phyloP scores from a whole-genome alignment of 2,797 vertebrate species.

The Phrynocephalus guinanensis region DNA sequence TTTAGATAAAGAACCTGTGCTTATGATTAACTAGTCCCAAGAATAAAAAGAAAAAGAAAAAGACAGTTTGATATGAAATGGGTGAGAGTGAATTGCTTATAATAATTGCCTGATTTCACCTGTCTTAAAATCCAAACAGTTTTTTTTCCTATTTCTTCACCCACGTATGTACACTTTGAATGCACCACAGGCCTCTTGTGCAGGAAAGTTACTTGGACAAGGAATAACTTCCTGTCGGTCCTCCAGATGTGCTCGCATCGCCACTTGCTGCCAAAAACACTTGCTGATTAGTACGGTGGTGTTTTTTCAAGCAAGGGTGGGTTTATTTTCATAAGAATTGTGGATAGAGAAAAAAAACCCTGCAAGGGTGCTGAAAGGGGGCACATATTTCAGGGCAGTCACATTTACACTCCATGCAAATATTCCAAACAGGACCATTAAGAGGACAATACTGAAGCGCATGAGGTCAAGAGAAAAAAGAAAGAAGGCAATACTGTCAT shows the following conservation, averaged over 20 bases:
- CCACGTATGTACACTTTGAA: neutral
- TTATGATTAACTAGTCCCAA: conserved; percentile 26
- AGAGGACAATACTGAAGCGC: neutral
- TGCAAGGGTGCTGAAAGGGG: conserved; percentile 47
- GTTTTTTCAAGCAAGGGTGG: conserved; percentile 55
- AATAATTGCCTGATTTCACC: neutral
- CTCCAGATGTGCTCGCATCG: conserved; percentile 40
- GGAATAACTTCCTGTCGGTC: conserved; percentile 45
- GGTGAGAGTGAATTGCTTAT: conserved; percentile 29
- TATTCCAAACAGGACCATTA: neutral
- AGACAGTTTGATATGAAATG: conserved; percentile 25
- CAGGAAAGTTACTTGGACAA: conserved; percentile 17
- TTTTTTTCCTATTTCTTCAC: neutral
- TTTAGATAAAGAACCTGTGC: neutral
- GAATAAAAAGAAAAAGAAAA: neutral
- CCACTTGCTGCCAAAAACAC: conserved; percentile 47
- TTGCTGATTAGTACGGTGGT: conserved; percentile 50
- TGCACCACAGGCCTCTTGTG: conserved; percentile 1
- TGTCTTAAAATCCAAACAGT: neutral
- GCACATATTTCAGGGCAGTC: conserved; percentile 51
- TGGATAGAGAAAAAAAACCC: conserved; percentile 29
- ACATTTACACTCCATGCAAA: conserved; percentile 51
- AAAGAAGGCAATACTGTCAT: neutral
- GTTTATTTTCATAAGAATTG: conserved; percentile 47
- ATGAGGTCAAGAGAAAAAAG: neutral